A percentile compares a stretch with the other conserved stretches of the same genome.
Evolutionary conservation across 2,888 invertebrate species (phyloP).

Genomic region (Lasioglossum lativentre): DNA sequence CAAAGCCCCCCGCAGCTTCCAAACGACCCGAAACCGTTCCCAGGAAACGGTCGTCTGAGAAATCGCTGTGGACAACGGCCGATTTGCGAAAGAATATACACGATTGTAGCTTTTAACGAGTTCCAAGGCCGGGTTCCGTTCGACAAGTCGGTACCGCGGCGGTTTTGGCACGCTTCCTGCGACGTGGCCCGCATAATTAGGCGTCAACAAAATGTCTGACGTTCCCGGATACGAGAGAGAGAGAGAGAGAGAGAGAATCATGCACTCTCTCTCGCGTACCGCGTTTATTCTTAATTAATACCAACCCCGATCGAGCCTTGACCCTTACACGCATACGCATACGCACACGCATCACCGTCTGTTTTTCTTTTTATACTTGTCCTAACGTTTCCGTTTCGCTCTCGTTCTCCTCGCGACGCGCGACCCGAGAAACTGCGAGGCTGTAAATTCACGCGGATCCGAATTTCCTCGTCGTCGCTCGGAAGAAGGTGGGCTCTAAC

Average conservation of each 20-base stretch:
- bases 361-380: neutral
- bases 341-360: neutral
- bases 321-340: constrained; percentile 15
- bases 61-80: neutral
- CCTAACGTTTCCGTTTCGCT: constrained; percentile 5
- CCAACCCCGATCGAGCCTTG: constrained; percentile 50
- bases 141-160: constrained; percentile 42
- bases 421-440: constrained; percentile 9
- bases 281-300: constrained; percentile 54
- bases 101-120: constrained; percentile 50
- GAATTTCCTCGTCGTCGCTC: constrained; percentile 43
- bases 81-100: constrained; percentile 20
- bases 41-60: neutral
- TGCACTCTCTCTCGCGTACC: neutral
- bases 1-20: neutral
- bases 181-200: constrained; percentile 63
- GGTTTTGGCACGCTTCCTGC: constrained; percentile 69
- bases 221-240: constrained; percentile 57
- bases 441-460: constrained; percentile 63
- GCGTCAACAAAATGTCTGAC: constrained; percentile 63
- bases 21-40: neutral
- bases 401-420: neutral
- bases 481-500: constrained; percentile 59
- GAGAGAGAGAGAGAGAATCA: constrained; percentile 7
- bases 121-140: constrained; percentile 59